Evolutionary conservation across 2,113 vertebrate species (phyloP), one percentile per base, ranked within the genome.

Genomic region (Pitta sordida): DNA sequence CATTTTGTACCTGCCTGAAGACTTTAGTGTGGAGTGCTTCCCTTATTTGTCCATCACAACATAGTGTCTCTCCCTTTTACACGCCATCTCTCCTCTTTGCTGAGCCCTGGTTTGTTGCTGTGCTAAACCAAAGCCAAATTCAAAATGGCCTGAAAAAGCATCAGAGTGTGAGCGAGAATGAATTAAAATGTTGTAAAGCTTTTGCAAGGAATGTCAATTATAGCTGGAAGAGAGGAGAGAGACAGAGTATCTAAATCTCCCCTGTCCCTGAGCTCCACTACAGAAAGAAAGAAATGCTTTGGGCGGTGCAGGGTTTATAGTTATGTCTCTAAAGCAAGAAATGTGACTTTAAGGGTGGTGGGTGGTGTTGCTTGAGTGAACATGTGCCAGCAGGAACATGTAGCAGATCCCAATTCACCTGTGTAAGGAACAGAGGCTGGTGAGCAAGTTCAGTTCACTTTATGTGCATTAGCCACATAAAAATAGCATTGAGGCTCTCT

Each of bases 1-100:
- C 84, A 94, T 93, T 94, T 96, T 63, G 48, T 82, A 95, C 74
- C 78, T 91, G 65, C 34, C 82, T 85, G 74, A 69, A 92, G 78
- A 76, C 84, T 91, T 91, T 65, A 76, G 76, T 75, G 81, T 83
- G 58, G 77, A 94, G 41, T 43, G 27, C 65, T 89, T 74, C 69
- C 52, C 53, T 75, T 94, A 52, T 86, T 95, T 82, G 52, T 68
- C 86, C 83, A 78, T 82, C 56, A 82, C 65, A 60, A 32, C 36
- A 41, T 2, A 65, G 26, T 24, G 13, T 78, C 37, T 67, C 44
- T 74, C 39, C 34, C 22, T 79, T 82, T 69, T 41, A 46, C 26
- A 16, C 12, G 4, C 10, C 0, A 0, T 30, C 52, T 81, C 44
- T 36, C 24, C 48, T 53, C n/a, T 92, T 76, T 56, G 26, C 29